phyloP scores from a whole-genome alignment of 1,140 invertebrate genomes.

The Pemphigus obesinymphae region DNA sequence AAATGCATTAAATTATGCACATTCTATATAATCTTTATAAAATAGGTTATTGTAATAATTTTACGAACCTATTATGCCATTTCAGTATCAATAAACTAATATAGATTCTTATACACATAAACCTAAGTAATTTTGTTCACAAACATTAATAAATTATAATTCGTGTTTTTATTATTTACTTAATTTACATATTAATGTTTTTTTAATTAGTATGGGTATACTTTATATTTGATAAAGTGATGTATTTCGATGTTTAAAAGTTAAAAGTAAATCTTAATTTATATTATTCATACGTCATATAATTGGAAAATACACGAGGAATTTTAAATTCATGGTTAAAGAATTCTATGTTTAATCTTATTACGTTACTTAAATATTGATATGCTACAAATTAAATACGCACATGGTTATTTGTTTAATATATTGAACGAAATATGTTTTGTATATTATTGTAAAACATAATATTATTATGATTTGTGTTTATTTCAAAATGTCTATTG shows the following conservation, averaged over 20 bases:
- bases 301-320: background rate
- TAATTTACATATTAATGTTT: background rate
- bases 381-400: background rate
- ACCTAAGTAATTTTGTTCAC: too few relatives aligned
- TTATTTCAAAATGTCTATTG: background rate
- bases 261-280: background rate
- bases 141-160: too few relatives aligned
- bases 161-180: background rate
- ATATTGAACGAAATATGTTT: background rate
- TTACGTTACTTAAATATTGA: background rate
- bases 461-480: background rate
- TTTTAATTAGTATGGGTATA: background rate
- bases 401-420: background rate
- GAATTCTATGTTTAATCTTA: background rate
- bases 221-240: conserved; percentile 22
- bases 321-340: background rate
- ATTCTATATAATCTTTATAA: background rate
- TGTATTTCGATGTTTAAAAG: conserved; percentile 29
- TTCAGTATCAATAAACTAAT: too few relatives aligned
- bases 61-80: background rate
- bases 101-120: too few relatives aligned
- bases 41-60: background rate
- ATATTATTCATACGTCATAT: background rate
- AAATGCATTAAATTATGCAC: background rate
- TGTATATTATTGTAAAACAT: background rate